Conservation (phyloP, 2,888 invertebrate species). For the Dugesia japonica region DNA sequence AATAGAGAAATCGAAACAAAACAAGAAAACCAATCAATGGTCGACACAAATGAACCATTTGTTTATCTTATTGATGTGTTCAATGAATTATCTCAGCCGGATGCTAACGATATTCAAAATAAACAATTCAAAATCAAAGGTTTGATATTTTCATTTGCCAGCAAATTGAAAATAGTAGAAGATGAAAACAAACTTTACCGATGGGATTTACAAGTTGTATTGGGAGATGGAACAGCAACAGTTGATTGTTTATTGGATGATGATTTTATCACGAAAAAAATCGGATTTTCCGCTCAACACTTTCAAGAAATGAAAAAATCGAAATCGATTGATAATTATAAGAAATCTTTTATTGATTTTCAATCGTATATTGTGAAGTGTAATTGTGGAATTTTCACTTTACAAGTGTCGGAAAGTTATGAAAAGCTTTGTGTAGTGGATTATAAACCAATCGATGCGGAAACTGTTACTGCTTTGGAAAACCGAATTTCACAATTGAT, state of each 20-base stretch:
- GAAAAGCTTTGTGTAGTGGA: slow-evolving; percentile 1
- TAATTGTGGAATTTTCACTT: background rate
- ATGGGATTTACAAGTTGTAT: background rate
- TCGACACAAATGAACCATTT: background rate
- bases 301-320: slow-evolving; percentile 9
- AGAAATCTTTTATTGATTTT: background rate
- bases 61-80: background rate
- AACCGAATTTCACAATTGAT: background rate
- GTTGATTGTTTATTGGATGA: background rate
- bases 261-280: background rate
- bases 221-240: background rate
- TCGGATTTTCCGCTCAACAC: background rate
- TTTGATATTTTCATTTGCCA: background rate
- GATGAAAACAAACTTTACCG: background rate
- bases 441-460: background rate
- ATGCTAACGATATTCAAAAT: background rate
- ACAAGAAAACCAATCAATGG: too few relatives aligned
- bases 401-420: background rate
- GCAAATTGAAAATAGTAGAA: background rate
- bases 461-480: background rate
- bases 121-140: slow-evolving; percentile 15
- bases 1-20: too few relatives aligned
- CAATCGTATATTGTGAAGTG: background rate
- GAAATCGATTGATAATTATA: background rate
- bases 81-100: background rate